Conservation (phyloP, 2,888 invertebrate species). For the Acrobasis suavella region DNA sequence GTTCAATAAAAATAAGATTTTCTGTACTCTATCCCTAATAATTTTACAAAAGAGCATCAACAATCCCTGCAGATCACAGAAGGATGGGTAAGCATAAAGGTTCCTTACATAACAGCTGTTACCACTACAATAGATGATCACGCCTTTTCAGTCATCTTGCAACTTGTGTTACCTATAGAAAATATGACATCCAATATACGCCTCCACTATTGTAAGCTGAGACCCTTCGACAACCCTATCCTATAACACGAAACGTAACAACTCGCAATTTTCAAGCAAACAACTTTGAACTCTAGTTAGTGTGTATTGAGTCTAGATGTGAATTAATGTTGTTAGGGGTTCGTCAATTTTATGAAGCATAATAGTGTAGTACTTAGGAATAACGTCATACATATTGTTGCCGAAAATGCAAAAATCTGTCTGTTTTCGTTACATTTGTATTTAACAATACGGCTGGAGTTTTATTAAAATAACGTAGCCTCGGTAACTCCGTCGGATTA, state of each 20-base stretch:
- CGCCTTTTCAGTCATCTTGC: slow-evolving; percentile 37
- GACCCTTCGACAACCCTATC: slow-evolving; percentile 32
- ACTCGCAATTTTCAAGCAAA: neutral
- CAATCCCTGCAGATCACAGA: slow-evolving; percentile 6
- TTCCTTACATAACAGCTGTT: slow-evolving; percentile 20
- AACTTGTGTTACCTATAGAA: slow-evolving; percentile 44
- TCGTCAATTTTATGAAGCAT: slow-evolving; percentile 26
- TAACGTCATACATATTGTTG: slow-evolving; percentile 38
- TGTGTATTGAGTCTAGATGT: neutral
- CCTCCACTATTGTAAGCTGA: slow-evolving; percentile 41
- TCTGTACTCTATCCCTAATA: slow-evolving; percentile 1
- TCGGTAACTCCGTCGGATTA: neutral
- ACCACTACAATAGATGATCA: slow-evolving; percentile 21
- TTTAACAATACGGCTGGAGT: slow-evolving; percentile 22
- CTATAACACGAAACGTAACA: neutral
- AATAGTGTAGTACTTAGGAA: slow-evolving; percentile 34
- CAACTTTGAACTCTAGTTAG: neutral
- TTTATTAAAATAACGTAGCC: neutral
- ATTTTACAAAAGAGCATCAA: slow-evolving; percentile 10
- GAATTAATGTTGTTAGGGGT: neutral
- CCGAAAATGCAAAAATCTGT: slow-evolving; percentile 31
- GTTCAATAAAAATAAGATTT: neutral
- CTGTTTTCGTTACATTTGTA: slow-evolving; percentile 23
- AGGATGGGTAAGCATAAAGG: slow-evolving; percentile 19
- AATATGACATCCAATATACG: slow-evolving; percentile 48